Evolutionary conservation across 1,140 invertebrate species (phyloP).

Genomic region (Listronotus oregonensis): DNA sequence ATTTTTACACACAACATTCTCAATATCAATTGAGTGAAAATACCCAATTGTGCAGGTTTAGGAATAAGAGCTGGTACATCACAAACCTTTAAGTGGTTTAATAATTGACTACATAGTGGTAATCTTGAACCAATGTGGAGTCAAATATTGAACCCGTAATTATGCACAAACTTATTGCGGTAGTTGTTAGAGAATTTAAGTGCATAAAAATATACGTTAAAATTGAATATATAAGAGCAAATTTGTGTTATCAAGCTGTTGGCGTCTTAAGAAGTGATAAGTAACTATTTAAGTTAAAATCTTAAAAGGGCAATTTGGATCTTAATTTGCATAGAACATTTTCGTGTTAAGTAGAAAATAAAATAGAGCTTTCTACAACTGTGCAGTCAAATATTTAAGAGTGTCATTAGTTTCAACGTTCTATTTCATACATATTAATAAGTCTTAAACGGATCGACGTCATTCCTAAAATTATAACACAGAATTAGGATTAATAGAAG

Average conservation of each 20-base stretch:
- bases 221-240: background rate
- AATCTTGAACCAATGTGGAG: no score
- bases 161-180: no score
- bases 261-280: constrained; percentile 30
- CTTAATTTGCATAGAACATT: constrained; percentile 35
- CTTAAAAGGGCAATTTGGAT: constrained; percentile 32
- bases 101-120: no score
- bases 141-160: no score
- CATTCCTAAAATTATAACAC: constrained; percentile 11
- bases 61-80: no score
- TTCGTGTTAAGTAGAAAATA: constrained; percentile 31
- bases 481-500: constrained; percentile 26
- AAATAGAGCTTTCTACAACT: constrained; percentile 26
- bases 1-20: no score
- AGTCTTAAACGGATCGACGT: constrained; percentile 15
- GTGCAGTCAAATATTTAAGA: constrained; percentile 34
- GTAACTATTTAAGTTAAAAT: constrained; percentile 32
- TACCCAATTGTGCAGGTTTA: no score
- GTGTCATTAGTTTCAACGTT: constrained; percentile 27
- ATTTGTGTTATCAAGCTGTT: constrained; percentile 29
- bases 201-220: no score
- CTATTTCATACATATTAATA: constrained; percentile 31
- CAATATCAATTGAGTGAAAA: no score
- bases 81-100: no score
- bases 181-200: no score